Evolutionary conservation across 2,113 vertebrate genomes (phyloP), one percentile per base, ranked within the genome.

Genomic region (Candoia aspera): DNA sequence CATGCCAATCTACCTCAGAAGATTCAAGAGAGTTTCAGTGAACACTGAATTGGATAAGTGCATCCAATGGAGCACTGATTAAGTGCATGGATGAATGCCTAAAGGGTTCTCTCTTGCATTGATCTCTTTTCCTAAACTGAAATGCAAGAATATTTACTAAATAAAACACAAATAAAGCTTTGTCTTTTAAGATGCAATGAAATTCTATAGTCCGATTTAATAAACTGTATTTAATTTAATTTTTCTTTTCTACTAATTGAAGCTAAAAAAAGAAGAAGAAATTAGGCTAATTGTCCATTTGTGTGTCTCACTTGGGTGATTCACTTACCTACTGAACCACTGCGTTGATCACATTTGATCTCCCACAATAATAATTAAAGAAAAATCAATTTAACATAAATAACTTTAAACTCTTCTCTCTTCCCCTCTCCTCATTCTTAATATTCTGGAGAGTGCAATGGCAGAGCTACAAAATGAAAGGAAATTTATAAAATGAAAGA

Each of bases 401-500:
- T 90, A 95, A 95, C 94, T 95, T 94, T 87, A 91, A 87, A 91
- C 85, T 91, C 92, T 46, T 85, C 92, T 89, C 42, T 73, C 4
- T 23, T 33, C 23, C 13, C 64, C 42, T 73, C 89, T 58, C 6
- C 23, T 19, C 19, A 21, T 42, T 19, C 54, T 94, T 55, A 6
- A 90, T 96, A 96, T 92, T 95, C 89, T 93, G 58, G 0, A 90
- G 62, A 46, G 83, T 64, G 26, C 42, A 92, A 19, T 88, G 86
- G 73, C 93, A 95, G 0, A 54, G 88, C 89, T 94, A 95, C 96
- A 89, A 95, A 91, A 90, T 85, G 95, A 96, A 98, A 95, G 91
- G 68, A 79, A 79, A 97, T 98, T 94, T 95, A 94, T 91, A 95
- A 94, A 96, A 97, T 95, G 93, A 95, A 97, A 97, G 93, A 95